phyloP scores from a whole-genome alignment of 2,113 vertebrate species.

The Candoia aspera region DNA sequence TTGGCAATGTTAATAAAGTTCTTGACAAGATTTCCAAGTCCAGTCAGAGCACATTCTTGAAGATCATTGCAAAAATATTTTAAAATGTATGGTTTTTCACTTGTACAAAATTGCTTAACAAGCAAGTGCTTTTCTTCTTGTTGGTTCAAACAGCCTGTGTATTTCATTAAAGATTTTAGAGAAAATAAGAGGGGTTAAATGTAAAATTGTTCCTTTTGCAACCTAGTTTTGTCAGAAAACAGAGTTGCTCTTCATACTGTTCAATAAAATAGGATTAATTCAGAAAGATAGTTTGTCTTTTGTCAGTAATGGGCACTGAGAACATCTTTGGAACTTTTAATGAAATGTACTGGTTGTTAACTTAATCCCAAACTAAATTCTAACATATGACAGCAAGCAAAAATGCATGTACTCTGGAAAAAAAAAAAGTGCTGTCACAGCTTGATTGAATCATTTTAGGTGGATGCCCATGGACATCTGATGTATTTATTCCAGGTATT shows the following conservation, averaged over 20 bases:
- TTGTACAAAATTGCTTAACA: not conserved
- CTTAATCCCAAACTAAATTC: not conserved
- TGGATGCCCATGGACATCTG: too few relatives aligned
- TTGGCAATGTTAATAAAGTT: slow-evolving; percentile 61
- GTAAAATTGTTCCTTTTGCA: not conserved
- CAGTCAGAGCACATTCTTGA: not conserved
- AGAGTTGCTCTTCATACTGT: not conserved
- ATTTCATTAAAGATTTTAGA: not conserved
- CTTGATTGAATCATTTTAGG: too few relatives aligned
- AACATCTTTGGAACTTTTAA: not conserved
- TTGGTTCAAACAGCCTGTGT: not conserved
- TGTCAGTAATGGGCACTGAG: not conserved
- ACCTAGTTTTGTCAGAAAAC: not conserved
- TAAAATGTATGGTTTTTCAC: not conserved
- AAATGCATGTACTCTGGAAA: not conserved
- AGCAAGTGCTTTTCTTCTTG: not conserved
- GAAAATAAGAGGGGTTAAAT: not conserved
- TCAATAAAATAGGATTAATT: not conserved
- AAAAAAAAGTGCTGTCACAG: not conserved
- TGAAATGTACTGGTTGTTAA: not conserved
- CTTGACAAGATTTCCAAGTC: not conserved
- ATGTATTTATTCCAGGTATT: too few relatives aligned
- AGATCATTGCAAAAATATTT: not conserved
- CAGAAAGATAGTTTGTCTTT: not conserved
- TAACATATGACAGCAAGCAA: not conserved